A percentile compares a stretch with the other conserved stretches of the same genome.
phyloP scores from a whole-genome alignment of 2,113 vertebrate genomes.

The Herpailurus yagouaroundi region DNA sequence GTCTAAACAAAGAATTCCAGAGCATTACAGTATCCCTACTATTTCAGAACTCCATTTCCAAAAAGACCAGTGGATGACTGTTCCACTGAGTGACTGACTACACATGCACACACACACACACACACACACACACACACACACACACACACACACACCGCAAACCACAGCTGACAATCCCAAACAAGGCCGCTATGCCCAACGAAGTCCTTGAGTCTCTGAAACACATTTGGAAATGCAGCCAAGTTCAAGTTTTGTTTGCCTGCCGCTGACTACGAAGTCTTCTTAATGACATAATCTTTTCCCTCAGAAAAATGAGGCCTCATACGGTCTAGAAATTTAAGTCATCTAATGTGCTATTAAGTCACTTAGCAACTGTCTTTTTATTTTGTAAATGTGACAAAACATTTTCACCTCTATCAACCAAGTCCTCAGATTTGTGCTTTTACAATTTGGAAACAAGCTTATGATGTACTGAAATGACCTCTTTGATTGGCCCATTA shows the following conservation, averaged over 20 bases:
- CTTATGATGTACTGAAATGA: neutral
- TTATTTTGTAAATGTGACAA: constrained; percentile 51
- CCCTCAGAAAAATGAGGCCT: constrained; percentile 10
- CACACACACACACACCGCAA: neutral
- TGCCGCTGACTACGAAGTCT: neutral
- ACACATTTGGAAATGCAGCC: neutral
- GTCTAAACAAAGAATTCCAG: constrained; percentile 16
- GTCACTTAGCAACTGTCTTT: constrained; percentile 35
- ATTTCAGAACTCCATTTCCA: neutral
- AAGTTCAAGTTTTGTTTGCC: constrained; percentile 22
- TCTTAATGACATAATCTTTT: neutral
- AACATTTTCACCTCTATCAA: constrained; percentile 45
- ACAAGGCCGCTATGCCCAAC: neutral
- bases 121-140: too few species aligned
- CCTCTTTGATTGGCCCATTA: neutral
- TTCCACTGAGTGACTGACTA: neutral
- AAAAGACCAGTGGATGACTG: neutral
- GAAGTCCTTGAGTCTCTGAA: neutral
- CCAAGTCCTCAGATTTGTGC: neutral
- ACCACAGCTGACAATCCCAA: neutral
- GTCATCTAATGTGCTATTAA: neutral
- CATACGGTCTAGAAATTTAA: neutral
- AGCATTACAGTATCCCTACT: neutral
- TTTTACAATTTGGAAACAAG: constrained; percentile 25
- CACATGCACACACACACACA: too few species aligned